Conservation (phyloP, 2,888 invertebrate species). For the Trisateles emortualis region DNA sequence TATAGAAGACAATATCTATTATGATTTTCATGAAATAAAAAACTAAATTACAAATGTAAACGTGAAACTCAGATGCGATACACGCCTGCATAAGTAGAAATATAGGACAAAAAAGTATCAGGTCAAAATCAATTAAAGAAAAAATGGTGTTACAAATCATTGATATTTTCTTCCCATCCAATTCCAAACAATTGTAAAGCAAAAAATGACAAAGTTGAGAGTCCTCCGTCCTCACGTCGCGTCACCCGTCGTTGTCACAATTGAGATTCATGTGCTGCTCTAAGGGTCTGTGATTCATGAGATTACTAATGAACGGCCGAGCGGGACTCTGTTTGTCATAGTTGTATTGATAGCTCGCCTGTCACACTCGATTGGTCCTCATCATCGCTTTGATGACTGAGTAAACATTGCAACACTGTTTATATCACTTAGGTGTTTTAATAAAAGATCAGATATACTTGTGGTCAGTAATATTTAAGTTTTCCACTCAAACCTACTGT, state of each 20-base stretch:
- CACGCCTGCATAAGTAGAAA: too few relatives aligned
- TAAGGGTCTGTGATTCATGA: slow-evolving; percentile 57
- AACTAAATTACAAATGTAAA: too few relatives aligned
- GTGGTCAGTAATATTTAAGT: too few relatives aligned
- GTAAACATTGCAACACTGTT: slow-evolving; percentile 7
- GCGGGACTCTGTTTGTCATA: slow-evolving; percentile 55
- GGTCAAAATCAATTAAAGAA: too few relatives aligned
- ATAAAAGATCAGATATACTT: background rate
- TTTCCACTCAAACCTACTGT: background rate
- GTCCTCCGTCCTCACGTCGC: slow-evolving; percentile 33
- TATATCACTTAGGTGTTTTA: background rate
- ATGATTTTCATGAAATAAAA: too few relatives aligned
- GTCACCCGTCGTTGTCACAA: slow-evolving; percentile 46
- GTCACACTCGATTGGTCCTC: slow-evolving; percentile 41
- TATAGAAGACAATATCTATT: too few relatives aligned
- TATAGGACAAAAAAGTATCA: too few relatives aligned
- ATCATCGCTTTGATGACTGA: slow-evolving; percentile 21
- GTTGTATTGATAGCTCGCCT: slow-evolving; percentile 51
- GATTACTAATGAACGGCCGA: slow-evolving; percentile 47
- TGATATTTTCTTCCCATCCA: slow-evolving; percentile 13
- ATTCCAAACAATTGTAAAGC: slow-evolving; percentile 14
- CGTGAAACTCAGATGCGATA: too few relatives aligned
- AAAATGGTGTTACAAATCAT: too few relatives aligned
- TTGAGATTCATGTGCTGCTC: slow-evolving; percentile 54
- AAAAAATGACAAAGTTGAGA: slow-evolving; percentile 45